Evolutionary conservation across 2,888 invertebrate species (phyloP).

Genomic region (Temnothorax unifasciatus): DNA sequence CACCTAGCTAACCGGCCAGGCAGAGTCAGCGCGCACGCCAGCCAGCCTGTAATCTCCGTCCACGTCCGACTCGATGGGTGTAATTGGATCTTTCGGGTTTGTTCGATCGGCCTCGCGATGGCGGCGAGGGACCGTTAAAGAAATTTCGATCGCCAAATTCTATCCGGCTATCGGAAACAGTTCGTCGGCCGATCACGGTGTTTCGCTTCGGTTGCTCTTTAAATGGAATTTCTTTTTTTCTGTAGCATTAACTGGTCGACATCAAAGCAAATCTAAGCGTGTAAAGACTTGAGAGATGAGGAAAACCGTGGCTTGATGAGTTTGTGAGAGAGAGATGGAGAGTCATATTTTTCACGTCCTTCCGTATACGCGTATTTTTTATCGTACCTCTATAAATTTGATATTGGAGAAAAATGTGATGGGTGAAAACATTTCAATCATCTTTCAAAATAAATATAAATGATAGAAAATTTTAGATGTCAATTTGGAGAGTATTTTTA

Average conservation of each 20-base stretch:
- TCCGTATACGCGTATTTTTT: neutral
- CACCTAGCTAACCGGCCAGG: conserved; percentile 6
- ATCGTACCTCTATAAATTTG: conserved; percentile 1
- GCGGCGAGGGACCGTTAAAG: conserved; percentile 47
- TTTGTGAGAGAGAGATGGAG: conserved; percentile 5
- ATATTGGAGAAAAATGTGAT: conserved; percentile 10
- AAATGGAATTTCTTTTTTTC: conserved; percentile 49
- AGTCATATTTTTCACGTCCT: neutral
- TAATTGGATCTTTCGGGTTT: conserved; percentile 57
- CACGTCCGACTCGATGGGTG: conserved; percentile 49
- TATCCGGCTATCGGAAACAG: conserved; percentile 37
- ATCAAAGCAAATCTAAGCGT: conserved; percentile 26
- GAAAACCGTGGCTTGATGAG: neutral
- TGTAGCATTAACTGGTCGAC: conserved; percentile 10
- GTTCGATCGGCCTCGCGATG: conserved; percentile 40
- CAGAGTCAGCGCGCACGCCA: conserved; percentile 19
- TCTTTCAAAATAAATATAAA: conserved; percentile 5
- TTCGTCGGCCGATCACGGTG: conserved; percentile 11
- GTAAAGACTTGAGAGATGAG: neutral
- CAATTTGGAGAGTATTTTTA: neutral
- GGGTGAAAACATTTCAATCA: conserved; percentile 2
- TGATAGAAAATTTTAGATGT: neutral
- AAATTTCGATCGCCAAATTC: conserved; percentile 49
- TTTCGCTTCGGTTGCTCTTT: conserved; percentile 20
- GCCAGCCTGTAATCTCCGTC: conserved; percentile 52